A percentile compares a stretch with the other conserved stretches of the same genome.
Evolutionary conservation across 2,888 invertebrate species (phyloP).

Genomic region (Cordilura impudica): DNA sequence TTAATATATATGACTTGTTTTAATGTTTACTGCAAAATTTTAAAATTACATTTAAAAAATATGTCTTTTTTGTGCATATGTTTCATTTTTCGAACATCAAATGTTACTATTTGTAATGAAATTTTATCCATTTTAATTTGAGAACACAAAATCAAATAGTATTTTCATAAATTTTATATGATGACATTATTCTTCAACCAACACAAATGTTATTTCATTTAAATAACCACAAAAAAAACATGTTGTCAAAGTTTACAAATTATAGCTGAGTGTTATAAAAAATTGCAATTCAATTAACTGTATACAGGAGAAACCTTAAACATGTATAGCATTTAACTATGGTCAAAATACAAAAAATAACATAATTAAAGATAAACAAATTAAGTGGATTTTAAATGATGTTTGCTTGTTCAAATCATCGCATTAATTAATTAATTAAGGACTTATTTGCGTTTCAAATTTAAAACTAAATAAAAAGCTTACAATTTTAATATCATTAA

Average conservation of each 20-base stretch:
- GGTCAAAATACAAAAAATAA: not conserved
- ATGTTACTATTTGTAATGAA: conserved; percentile 29
- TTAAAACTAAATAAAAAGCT: too few species aligned
- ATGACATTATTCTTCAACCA: conserved; percentile 47
- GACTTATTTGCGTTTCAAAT: too few species aligned
- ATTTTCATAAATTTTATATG: conserved; percentile 42
- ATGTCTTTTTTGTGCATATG: too few species aligned
- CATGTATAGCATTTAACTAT: not conserved
- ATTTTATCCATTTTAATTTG: conserved; percentile 59
- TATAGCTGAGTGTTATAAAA: conserved; percentile 1
- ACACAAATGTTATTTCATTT: conserved; percentile 57
- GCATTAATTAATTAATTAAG: not conserved
- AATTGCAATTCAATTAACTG: not conserved
- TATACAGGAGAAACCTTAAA: not conserved
- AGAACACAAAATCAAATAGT: conserved; percentile 18
- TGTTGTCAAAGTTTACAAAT: conserved; percentile 54
- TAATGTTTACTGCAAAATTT: not conserved
- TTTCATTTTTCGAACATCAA: not conserved
- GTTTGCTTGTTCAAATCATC: not conserved
- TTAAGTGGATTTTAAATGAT: conserved; percentile 8
- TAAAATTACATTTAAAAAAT: not conserved
- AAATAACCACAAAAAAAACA: conserved; percentile 59
- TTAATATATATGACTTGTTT: not conserved
- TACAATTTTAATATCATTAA: too few species aligned
- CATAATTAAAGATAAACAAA: conserved; percentile 6